Base-by-base conservation (phyloP, 1,140 invertebrate genomes). In the Zaprionus vittiger region DNA sequence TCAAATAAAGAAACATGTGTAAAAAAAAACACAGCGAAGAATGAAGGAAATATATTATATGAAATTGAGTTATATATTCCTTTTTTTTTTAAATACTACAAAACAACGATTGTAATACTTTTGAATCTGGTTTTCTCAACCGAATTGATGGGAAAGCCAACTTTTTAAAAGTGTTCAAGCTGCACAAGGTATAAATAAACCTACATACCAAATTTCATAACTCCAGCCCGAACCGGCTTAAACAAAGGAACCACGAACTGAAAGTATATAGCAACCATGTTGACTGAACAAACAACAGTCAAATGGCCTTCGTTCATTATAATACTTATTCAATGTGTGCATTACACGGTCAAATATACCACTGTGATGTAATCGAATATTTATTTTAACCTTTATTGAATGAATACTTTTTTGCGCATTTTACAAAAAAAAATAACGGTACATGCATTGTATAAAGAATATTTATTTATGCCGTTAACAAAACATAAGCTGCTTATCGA, bases 401-500 rank as follows among this genome's bases (percentile, higher is more conserved):
- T 20, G 4, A 11, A 31, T 47, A 17, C 0, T 49, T 22, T 49
- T 24, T 22, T 52, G 15, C 15, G 4, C 12, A 41, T 14, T 6
- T 15, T 41, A n/a, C 15, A 41, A 41, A n/a, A 41, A 38, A 41
- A 41, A n/a, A 15, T 3, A 34, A 34, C 9, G 3, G 38, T 52
- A 5, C 47, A 52, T 22, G 9, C 20, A 24, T 12, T 22, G 9
- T 20, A 22, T 22, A 49, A 49, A 12, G 47, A 49, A 49, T 49
- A 22, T 44, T n/a, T 44, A 44, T 44, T 9, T 44, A 44, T 44
- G 6, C 41, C 6, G 15, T 24, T 14, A 44, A 61, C 31, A 59
- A 41, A 60, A 15, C 11, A 15, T 26, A 61, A 61, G 59, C 59
- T 22, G 14, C 37, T 26, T 61, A n/a, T 61, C 14, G 47, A 44